Base-by-base conservation (phyloP, 2,113 vertebrate genomes). In the Eudyptes chrysolophus region DNA sequence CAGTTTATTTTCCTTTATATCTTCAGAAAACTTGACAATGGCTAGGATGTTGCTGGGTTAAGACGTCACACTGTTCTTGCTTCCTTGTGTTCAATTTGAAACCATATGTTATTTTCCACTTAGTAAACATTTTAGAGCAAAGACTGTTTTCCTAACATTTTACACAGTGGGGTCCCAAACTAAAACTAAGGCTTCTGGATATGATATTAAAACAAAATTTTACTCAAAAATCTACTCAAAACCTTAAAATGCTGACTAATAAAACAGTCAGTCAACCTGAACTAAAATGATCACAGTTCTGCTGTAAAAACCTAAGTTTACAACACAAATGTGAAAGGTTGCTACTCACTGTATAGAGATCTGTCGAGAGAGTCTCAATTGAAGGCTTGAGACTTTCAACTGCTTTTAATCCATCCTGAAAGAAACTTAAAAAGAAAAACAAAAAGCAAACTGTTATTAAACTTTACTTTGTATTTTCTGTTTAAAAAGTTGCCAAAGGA, bases 301-400 rank as follows among this genome's bases (percentile, higher is more conserved):
- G 72, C 36, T 42, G 16, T n/a, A 54, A 88, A 88, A 96, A 88
- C 10, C 3, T 34, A 40, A 48, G 68, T 70, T 74, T 54, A 48
- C 17, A 22, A 65, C 36, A 76, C 29, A 54, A 79, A 75, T 2
- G 5, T 26, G 13, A 65, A 60, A 72, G 25, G 14, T 22, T 92
- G 61, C 38, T 36, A 88, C 77, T 84, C 94, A 99, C 99, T 49
- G 99, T 99, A 97, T 99, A 99, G 90, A 99, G 98, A 96, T 99
- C 99, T 42, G 99, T 99, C 0, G 99, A 99, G 38, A 99, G 99
- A 9, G 98, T 99, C 94, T 99, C 99, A 48, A 99, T 99, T 66
- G 99, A 99, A 80, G 99, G 99, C 66, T 99, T 99, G 66, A 99
- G 98, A 98, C 99, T 99, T 98, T 99, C 99, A 77, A 99, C 99